These are phyloP conservation scores for Chironomus tentans DNA, from an alignment of 2,888 invertebrate genomes.

Conservation along the genomic window DNA sequence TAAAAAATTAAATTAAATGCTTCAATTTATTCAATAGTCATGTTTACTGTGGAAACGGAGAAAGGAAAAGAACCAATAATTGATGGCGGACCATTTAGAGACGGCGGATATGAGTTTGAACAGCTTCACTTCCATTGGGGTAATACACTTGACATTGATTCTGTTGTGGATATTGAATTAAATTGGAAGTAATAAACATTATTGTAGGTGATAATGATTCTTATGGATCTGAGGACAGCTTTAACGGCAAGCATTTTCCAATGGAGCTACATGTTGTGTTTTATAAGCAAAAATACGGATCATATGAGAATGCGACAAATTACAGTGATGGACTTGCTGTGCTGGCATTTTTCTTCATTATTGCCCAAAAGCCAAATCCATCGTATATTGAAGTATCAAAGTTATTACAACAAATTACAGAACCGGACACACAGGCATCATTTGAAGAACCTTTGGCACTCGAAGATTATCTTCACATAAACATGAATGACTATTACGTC, in stretches of 20 bases:
- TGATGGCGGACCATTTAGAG: conserved; percentile 55
- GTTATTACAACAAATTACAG: conserved; percentile 47
- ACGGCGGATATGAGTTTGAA: conserved; percentile 53
- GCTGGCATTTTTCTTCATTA: conserved; percentile 62
- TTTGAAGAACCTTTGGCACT: conserved; percentile 47
- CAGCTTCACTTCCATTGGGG: conserved; percentile 68
- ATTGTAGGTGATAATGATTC: conserved; percentile 59
- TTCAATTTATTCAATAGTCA: conserved; percentile 30
- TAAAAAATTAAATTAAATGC: neutral
- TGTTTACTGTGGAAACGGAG: conserved; percentile 46
- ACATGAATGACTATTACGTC: conserved; percentile 62
- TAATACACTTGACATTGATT: neutral
- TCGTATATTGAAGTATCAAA: conserved; percentile 52
- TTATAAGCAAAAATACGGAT: conserved; percentile 56
- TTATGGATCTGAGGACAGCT: conserved; percentile 59
- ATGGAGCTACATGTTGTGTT: conserved; percentile 74
- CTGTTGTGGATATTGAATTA: neutral
- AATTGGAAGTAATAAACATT: neutral
- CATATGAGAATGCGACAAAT: conserved; percentile 51
- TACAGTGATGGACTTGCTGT: conserved; percentile 68
- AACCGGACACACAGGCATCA: conserved; percentile 45
- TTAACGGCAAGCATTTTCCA: conserved; percentile 49
- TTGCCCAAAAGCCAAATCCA: conserved; percentile 36
- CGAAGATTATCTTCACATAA: conserved; percentile 45
- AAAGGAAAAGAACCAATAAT: conserved; percentile 47